Percentiles rank a stretch among this genome's conserved stretches.
These are phyloP conservation scores for Mustela lutreola DNA, from an alignment of 2,113 vertebrate genomes.

Conservation along the genomic window DNA sequence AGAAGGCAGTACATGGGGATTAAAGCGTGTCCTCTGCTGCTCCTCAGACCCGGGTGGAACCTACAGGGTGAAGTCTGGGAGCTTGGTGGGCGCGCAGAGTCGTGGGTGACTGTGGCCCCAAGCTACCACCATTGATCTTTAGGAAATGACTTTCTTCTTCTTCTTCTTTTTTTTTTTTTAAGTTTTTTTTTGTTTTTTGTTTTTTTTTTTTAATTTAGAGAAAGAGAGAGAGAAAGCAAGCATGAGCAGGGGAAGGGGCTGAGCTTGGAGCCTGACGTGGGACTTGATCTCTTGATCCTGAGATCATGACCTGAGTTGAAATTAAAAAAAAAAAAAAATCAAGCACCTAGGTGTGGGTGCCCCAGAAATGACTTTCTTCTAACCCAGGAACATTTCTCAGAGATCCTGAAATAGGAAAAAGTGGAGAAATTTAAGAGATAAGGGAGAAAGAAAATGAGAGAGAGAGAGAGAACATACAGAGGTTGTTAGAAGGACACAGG, in stretches of 20 bases:
- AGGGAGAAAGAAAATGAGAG: not conserved
- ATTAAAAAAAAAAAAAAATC: too few species aligned
- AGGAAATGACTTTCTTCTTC: not conserved
- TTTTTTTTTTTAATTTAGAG: too few species aligned
- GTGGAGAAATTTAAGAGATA: not conserved
- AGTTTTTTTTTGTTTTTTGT: not conserved
- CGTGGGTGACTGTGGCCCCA: slow-evolving; percentile 57
- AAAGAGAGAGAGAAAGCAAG: too few species aligned
- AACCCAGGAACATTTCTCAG: not conserved
- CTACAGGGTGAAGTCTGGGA: not conserved
- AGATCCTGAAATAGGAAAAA: slow-evolving; percentile 13
- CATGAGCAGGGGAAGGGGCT: not conserved
- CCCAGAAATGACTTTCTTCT: not conserved
- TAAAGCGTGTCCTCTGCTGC: not conserved
- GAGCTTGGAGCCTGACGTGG: not conserved
- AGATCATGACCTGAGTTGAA: not conserved
- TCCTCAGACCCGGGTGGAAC: not conserved
- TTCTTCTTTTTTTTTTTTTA: not conserved
- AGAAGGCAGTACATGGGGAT: not conserved
- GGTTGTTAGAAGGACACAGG: not conserved
- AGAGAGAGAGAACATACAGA: not conserved
- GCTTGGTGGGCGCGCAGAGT: rapidly evolving
- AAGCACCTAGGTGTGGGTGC: not conserved
- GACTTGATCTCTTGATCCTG: not conserved
- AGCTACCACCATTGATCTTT: not conserved